Base-by-base conservation (phyloP, 2,888 invertebrate genomes). In the Synergus gifuensis region DNA sequence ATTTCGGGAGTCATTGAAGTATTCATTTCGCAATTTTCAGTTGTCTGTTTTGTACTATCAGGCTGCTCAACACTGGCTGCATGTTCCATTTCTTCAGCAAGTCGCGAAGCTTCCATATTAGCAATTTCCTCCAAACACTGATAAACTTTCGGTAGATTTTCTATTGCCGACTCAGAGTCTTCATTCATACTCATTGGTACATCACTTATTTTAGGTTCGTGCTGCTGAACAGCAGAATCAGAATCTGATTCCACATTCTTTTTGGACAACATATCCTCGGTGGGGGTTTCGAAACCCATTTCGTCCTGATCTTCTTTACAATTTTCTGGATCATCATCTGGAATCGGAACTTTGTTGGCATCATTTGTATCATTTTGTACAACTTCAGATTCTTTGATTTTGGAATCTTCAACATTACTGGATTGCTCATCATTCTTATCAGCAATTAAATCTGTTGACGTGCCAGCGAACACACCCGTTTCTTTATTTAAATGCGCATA, bases 201-300 rank as follows among this genome's bases (percentile, higher is more conserved):
- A n/a, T 60, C 62, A 62, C 22, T 22, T 2, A 2, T 9, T 58
- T 8, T 58, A 58, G 9, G n/a, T 3, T 8, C 54, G 18, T 14
- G 11, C 4, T 28, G 12, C 4, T 28, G 22, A 28, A 18, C 28
- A 14, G 28, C 1, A 28, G 28, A 9, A 62, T 62, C 28, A 5
- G 18, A 54, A 36, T 16, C 8, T 49, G 22, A 28, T 2, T 28
- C 22, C 22, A 93, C 93, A 84, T 93, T 90, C 80, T 93, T 87
- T 22, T 91, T 93, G 82, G 93, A 93, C 16, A 92, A 92, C 63
- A 93, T n/a, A 66, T 82, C 78, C 62, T 67, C 66, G 76, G 92
- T 84, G 69, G 88, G 77, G 69, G 89, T 85, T 64, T 86, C 81
- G 49, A 83, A 85, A 84, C 80, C 22, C 42, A 80, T 14, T 69